Conservation (phyloP, 2,888 invertebrate species). For the Xylocampa areola region DNA sequence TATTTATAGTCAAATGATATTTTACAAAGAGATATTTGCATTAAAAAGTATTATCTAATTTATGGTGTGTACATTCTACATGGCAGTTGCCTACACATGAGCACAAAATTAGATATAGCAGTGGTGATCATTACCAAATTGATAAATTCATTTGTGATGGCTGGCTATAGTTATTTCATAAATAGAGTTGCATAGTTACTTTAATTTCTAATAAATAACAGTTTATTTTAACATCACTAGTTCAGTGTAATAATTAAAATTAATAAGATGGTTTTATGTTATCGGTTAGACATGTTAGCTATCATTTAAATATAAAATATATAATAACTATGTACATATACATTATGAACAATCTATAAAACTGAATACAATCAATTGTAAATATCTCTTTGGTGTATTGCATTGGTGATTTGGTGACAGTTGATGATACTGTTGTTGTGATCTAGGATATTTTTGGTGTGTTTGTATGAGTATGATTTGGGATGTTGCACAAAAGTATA, state of each 20-base stretch:
- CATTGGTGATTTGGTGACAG: conserved; percentile 43
- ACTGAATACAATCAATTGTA: conserved; percentile 47
- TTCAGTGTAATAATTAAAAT: conserved; percentile 2
- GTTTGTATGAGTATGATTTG: conserved; percentile 29
- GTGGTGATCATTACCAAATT: conserved; percentile 23
- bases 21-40: conserved; percentile 64
- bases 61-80: conserved; percentile 32
- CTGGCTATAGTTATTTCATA: conserved; percentile 27
- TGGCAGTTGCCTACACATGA: conserved; percentile 11
- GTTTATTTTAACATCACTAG: conserved; percentile 7
- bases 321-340: conserved; percentile 5
- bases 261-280: not conserved
- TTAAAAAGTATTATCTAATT: conserved; percentile 9
- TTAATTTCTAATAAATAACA: conserved; percentile 17
- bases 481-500: conserved; percentile 37
- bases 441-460: conserved; percentile 51
- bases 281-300: conserved; percentile 16
- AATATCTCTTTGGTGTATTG: conserved; percentile 63
- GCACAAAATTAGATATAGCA: conserved; percentile 23
- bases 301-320: too few species aligned
- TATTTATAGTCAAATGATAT: conserved; percentile 43
- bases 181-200: conserved; percentile 32
- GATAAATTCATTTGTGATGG: conserved; percentile 18
- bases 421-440: conserved; percentile 42
- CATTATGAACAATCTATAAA: conserved; percentile 16